Percentiles rank a stretch among this genome's conserved stretches.
phyloP scores from a whole-genome alignment of 2,113 vertebrate species.

The Notothenia rossii region DNA sequence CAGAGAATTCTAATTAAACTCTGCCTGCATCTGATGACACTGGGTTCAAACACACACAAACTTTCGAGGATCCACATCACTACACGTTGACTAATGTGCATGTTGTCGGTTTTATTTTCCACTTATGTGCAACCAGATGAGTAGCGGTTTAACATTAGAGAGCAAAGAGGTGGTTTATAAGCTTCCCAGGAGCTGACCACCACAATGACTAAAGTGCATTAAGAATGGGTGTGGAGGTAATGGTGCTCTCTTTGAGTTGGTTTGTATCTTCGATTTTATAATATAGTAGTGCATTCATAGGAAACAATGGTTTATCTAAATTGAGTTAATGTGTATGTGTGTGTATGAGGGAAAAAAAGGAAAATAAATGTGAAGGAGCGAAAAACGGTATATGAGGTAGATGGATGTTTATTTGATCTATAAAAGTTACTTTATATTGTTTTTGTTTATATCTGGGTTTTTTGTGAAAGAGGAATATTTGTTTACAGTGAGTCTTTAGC shows the following conservation, averaged over 20 bases:
- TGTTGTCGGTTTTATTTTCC: slow-evolving; percentile 40
- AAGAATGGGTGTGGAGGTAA: slow-evolving; percentile 11
- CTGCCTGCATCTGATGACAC: slow-evolving; percentile 65
- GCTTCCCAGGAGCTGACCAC: slow-evolving; percentile 39
- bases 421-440: background rate
- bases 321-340: background rate
- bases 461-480: background rate
- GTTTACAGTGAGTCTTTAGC: background rate
- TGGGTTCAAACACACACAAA: slow-evolving; percentile 38
- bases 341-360: background rate
- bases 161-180: slow-evolving; percentile 38
- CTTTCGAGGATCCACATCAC: slow-evolving; percentile 22
- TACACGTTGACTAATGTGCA: slow-evolving; percentile 34
- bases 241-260: slow-evolving; percentile 5
- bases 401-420: slow-evolving; percentile 34
- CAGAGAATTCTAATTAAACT: slow-evolving; percentile 80
- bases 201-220: slow-evolving; percentile 19
- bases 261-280: slow-evolving; percentile 42
- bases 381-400: background rate
- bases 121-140: slow-evolving; percentile 43
- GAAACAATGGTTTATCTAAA: slow-evolving; percentile 1
- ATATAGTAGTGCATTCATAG: slow-evolving; percentile 13
- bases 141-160: slow-evolving; percentile 20
- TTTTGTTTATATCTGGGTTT: background rate
- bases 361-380: slow-evolving; percentile 14